Conservation (phyloP, 2,888 invertebrate genomes). For the Elegia similella region DNA sequence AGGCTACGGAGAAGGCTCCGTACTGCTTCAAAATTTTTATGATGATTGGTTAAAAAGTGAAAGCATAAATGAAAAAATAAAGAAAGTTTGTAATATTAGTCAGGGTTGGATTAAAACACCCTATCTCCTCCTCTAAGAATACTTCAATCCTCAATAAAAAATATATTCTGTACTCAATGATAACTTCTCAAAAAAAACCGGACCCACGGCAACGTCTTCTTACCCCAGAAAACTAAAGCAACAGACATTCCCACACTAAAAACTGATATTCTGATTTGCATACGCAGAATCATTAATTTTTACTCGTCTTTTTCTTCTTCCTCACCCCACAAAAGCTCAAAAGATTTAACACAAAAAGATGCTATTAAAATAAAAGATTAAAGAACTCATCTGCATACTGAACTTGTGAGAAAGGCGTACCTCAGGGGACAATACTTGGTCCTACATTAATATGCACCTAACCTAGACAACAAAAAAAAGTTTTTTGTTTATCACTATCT, state of each 20-base stretch:
- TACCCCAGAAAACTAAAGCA: constrained; percentile 33
- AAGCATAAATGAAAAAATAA: too few relatives aligned
- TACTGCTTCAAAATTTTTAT: too few relatives aligned
- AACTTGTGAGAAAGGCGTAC: constrained; percentile 68
- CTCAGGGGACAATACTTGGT: constrained; percentile 55
- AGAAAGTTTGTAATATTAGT: too few relatives aligned
- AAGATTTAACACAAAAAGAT: constrained; percentile 73
- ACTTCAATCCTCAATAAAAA: too few relatives aligned
- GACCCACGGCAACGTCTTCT: constrained; percentile 39
- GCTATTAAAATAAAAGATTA: constrained; percentile 81
- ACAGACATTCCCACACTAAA: constrained; percentile 59
- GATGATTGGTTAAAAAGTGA: too few relatives aligned
- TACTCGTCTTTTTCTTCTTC: constrained; percentile 52
- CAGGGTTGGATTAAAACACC: neutral
- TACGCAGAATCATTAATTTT: constrained; percentile 74
- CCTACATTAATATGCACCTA: constrained; percentile 55
- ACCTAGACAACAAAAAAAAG: constrained; percentile 70
- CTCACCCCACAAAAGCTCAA: constrained; percentile 59
- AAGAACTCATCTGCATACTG: constrained; percentile 74
- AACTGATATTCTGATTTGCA: constrained; percentile 60
- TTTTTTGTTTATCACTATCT: constrained; percentile 72
- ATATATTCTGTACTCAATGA: neutral
- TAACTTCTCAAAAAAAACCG: constrained; percentile 22
- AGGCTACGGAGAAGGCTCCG: too few relatives aligned
- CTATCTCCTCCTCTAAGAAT: too few relatives aligned